phyloP scores from a whole-genome alignment of 2,888 invertebrate genomes.

The Unio delphinus region DNA sequence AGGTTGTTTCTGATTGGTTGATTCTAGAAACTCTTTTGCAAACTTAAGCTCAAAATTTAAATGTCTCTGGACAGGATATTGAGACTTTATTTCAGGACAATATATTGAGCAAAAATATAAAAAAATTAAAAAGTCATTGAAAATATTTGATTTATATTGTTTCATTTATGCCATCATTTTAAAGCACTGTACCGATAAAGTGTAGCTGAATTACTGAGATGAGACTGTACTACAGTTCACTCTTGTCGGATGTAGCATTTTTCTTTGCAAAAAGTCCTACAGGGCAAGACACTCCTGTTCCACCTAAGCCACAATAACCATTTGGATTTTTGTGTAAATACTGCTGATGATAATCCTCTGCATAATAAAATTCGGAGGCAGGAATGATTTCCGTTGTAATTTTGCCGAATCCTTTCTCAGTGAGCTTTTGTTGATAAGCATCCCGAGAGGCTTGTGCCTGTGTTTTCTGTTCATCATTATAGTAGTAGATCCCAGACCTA shows the following conservation, averaged over 20 bases:
- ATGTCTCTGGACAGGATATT: no score
- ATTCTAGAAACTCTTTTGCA: no score
- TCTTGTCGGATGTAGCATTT: not conserved
- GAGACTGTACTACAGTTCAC: no score
- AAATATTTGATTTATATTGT: no score
- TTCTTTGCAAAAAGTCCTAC: slow-evolving; percentile 43
- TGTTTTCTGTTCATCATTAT: slow-evolving; percentile 51
- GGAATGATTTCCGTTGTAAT: slow-evolving; percentile 68
- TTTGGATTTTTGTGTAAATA: slow-evolving; percentile 69
- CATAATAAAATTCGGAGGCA: slow-evolving; percentile 66
- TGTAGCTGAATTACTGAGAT: no score
- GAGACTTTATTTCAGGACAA: no score
- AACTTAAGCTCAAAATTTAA: no score
- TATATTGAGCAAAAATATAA: no score
- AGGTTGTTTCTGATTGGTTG: no score
- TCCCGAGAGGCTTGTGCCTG: slow-evolving; percentile 52
- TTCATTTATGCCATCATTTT: no score
- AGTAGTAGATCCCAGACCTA: slow-evolving; percentile 64
- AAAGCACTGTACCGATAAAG: no score
- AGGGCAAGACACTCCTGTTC: slow-evolving; percentile 67
- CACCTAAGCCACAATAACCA: slow-evolving; percentile 69
- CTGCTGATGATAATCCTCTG: slow-evolving; percentile 71
- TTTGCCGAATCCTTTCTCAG: slow-evolving; percentile 46
- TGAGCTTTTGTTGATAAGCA: slow-evolving; percentile 55
- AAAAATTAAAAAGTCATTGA: no score